Conservation (phyloP, 2,797 vertebrate species). For the Poeciliopsis turneri region DNA sequence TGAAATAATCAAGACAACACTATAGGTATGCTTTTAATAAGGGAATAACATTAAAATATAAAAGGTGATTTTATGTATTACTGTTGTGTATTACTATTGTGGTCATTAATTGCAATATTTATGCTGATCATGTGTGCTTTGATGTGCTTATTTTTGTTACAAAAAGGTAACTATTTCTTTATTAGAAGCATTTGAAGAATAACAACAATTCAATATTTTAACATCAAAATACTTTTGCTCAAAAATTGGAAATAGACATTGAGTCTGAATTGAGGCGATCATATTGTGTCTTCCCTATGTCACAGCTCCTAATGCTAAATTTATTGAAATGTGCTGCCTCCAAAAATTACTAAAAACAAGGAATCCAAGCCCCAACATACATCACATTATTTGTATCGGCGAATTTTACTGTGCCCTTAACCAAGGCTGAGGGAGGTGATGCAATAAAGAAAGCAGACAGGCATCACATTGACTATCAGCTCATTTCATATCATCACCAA, state of each 20-base stretch:
- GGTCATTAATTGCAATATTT: not conserved
- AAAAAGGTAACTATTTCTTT: not conserved
- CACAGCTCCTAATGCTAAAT: slow-evolving; percentile 10
- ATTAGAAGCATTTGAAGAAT: not conserved
- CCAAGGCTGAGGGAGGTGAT: slow-evolving; percentile 23
- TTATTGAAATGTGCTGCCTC: slow-evolving; percentile 17
- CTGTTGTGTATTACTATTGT: too few relatives aligned
- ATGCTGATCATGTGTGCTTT: not conserved
- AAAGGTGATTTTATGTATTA: too few relatives aligned
- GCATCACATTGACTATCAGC: slow-evolving; percentile 48
- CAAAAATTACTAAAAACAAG: slow-evolving; percentile 12
- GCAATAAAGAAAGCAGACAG: slow-evolving; percentile 37
- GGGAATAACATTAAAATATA: too few relatives aligned
- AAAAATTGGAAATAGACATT: not conserved
- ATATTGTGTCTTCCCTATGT: too few relatives aligned
- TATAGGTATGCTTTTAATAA: too few relatives aligned
- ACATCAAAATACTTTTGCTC: not conserved
- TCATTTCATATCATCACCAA: slow-evolving; percentile 46
- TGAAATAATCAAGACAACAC: too few relatives aligned
- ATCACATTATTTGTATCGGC: slow-evolving; percentile 14
- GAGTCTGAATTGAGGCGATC: not conserved
- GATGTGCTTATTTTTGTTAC: not conserved
- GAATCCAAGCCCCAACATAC: slow-evolving; percentile 1
- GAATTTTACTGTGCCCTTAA: slow-evolving; percentile 25
- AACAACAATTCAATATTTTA: not conserved